phyloP scores from a whole-genome alignment of 2,113 vertebrate genomes.

The Microtus pennsylvanicus region DNA sequence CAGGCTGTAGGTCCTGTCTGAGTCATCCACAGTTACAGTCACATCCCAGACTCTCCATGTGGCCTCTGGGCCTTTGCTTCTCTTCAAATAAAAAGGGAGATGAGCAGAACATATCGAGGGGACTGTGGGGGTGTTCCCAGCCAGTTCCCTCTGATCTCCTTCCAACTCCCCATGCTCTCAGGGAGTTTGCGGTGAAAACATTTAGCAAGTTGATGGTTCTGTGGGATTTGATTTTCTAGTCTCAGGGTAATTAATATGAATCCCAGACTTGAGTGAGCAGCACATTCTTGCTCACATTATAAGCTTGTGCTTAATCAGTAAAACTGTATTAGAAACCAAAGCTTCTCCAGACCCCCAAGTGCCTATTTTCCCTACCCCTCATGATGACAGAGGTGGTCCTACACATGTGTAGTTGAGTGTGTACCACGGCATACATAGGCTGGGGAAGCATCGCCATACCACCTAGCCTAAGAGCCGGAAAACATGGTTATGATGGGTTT shows the following conservation, averaged over 20 bases:
- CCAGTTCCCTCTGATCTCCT: neutral
- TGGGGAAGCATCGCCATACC: accelerated
- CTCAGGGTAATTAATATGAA: neutral
- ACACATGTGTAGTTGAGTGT: neutral
- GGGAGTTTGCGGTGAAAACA: neutral
- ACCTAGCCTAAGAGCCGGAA: neutral
- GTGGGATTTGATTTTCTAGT: neutral
- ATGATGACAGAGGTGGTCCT: neutral
- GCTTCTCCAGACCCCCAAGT: slow-evolving; percentile 1
- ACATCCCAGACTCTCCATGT: neutral
- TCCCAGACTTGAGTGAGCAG: neutral
- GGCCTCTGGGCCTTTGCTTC: neutral
- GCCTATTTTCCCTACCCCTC: neutral
- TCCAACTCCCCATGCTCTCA: neutral
- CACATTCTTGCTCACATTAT: slow-evolving; percentile 1
- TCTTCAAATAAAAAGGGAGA: neutral
- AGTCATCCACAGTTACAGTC: neutral
- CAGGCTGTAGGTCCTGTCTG: neutral
- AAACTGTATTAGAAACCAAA: slow-evolving; percentile 21
- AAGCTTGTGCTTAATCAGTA: neutral
- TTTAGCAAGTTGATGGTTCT: neutral
- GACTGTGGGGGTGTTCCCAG: neutral
- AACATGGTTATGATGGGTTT: neutral
- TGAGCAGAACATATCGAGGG: neutral
- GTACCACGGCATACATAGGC: neutral